phyloP scores from a whole-genome alignment of 1,140 invertebrate species.

The Bradysia coprophila region DNA sequence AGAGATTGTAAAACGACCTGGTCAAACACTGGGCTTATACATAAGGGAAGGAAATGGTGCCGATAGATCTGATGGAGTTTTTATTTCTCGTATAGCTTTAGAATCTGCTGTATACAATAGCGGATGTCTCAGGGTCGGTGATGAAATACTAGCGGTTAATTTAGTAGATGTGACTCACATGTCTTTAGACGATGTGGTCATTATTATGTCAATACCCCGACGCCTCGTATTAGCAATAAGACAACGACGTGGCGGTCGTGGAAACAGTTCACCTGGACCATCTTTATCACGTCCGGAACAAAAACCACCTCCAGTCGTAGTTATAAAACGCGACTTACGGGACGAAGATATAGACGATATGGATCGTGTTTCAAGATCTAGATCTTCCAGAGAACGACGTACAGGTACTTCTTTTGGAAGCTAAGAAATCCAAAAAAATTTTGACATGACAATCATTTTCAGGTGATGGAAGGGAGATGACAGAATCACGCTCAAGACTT shows the following conservation, averaged over 20 bases:
- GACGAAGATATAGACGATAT: constrained; percentile 55
- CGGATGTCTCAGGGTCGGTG: constrained; percentile 90
- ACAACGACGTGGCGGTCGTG: constrained; percentile 45
- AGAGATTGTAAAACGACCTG: constrained; percentile 97
- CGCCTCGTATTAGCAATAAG: constrained; percentile 83
- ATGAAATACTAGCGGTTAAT: constrained; percentile 96
- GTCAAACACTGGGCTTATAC: constrained; percentile 94
- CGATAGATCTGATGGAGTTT: constrained; percentile 86
- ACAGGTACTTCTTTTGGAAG: constrained; percentile 26
- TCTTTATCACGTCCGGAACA: constrained; percentile 45
- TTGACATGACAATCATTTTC: neutral
- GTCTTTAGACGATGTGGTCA: constrained; percentile 96
- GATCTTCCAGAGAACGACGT: constrained; percentile 26
- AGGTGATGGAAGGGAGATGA: constrained; percentile 55
- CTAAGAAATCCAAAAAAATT: neutral
- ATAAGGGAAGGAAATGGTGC: constrained; percentile 93
- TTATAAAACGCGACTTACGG: constrained; percentile 77
- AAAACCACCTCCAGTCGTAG: constrained; percentile 80
- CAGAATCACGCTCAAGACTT: constrained; percentile 49
- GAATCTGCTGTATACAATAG: constrained; percentile 94
- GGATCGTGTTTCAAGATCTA: constrained; percentile 25
- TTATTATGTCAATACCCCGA: constrained; percentile 97
- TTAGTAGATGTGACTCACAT: constrained; percentile 92
- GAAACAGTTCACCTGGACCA: constrained; percentile 41
- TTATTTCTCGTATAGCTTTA: constrained; percentile 93